phyloP scores from a whole-genome alignment of 2,797 vertebrate species.

The Yasuhikotakia modesta region DNA sequence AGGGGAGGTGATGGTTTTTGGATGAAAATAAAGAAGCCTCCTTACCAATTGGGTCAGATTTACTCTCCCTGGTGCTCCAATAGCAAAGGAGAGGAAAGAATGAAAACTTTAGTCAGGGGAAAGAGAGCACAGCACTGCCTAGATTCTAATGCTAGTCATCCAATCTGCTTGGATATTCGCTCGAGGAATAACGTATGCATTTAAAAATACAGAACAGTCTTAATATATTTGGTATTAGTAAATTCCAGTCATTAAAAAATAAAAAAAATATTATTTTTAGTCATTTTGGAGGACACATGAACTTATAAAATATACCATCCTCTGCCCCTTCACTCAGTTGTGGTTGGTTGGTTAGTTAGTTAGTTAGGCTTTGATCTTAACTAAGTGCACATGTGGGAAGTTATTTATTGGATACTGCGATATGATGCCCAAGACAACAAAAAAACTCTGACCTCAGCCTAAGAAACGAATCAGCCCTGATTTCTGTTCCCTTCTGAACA shows the following conservation, averaged over 20 bases:
- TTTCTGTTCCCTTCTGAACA: conserved; percentile 12
- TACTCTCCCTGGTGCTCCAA: conserved; percentile 77
- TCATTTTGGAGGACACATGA: conserved; percentile 23
- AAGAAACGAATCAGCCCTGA: conserved; percentile 41
- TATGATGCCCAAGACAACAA: conserved; percentile 26
- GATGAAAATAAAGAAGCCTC: conserved; percentile 87
- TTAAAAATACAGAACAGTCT: conserved; percentile 7
- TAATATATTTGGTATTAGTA: conserved; percentile 28
- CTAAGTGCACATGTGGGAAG: conserved; percentile 35
- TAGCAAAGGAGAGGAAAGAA: conserved; percentile 68
- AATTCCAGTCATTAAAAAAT: conserved; percentile 10
- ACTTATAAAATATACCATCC: conserved; percentile 32
- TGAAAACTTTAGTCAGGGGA: conserved; percentile 56
- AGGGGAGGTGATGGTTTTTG: conserved; percentile 85
- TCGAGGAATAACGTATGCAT: not conserved
- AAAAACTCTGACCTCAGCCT: conserved; percentile 33
- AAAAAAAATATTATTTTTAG: not conserved
- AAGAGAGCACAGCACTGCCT: conserved; percentile 62
- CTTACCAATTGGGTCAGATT: conserved; percentile 79
- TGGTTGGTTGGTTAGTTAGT: not conserved
- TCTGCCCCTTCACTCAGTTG: conserved; percentile 21
- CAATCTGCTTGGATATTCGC: conserved; percentile 24
- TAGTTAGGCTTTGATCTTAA: conserved; percentile 14
- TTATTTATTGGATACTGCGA: conserved; percentile 32
- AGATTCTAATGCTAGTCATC: conserved; percentile 34